These are phyloP conservation scores for Nasonia longicornis DNA, from an alignment of 1,140 invertebrate genomes.

Conservation along the genomic window DNA sequence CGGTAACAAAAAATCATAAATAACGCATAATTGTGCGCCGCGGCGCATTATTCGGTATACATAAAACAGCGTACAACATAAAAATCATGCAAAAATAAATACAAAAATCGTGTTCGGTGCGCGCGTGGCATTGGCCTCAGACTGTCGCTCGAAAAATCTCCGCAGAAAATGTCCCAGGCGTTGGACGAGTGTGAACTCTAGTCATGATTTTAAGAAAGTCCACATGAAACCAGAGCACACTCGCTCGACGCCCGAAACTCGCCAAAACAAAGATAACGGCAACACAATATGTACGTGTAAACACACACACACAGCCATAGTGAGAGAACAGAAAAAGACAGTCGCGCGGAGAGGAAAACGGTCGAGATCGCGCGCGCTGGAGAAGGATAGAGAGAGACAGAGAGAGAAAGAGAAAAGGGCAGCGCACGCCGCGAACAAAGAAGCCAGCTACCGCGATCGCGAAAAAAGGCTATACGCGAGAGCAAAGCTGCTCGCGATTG, in stretches of 20 bases:
- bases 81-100: neutral
- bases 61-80: neutral
- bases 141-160: slow-evolving; percentile 12
- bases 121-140: slow-evolving; percentile 30
- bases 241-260: slow-evolving; percentile 55
- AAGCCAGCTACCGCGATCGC: neutral
- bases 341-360: neutral
- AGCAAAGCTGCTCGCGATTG: neutral
- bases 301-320: neutral
- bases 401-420: neutral
- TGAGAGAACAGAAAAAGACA: neutral
- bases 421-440: slow-evolving; percentile 5
- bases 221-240: slow-evolving; percentile 65
- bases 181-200: slow-evolving; percentile 67
- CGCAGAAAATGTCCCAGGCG: slow-evolving; percentile 55
- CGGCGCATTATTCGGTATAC: neutral
- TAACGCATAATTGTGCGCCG: neutral
- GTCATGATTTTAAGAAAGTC: slow-evolving; percentile 58
- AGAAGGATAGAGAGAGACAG: neutral
- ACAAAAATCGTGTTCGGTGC: slow-evolving; percentile 20
- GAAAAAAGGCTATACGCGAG: neutral
- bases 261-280: slow-evolving; percentile 34
- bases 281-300: neutral
- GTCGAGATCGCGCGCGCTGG: neutral
- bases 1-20: slow-evolving; percentile 16